Percentiles rank a stretch among this genome's conserved stretches.
phyloP scores from a whole-genome alignment of 2,113 vertebrate species.

The Hystrix brachyura region DNA sequence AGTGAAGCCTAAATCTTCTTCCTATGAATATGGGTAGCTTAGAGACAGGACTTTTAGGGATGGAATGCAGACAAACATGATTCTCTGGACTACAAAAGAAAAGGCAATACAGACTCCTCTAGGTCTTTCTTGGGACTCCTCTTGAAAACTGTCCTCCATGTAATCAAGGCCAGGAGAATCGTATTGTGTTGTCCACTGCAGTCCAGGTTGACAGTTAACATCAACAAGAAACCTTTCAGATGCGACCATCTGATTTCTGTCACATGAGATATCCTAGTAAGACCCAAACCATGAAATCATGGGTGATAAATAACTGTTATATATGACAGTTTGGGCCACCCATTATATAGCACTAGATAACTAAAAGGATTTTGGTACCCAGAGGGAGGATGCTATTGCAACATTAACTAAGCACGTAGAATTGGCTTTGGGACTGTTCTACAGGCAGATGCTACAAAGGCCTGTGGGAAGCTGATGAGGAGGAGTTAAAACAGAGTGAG shows the following conservation, averaged over 20 bases:
- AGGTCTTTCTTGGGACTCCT: not conserved
- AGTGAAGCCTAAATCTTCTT: not conserved
- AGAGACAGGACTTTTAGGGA: not conserved
- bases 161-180: not conserved
- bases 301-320: not conserved
- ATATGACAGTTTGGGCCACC: not conserved
- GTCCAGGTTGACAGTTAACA: not conserved
- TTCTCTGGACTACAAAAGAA: not conserved
- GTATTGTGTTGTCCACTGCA: not conserved
- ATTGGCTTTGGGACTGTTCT: not conserved
- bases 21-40: not conserved
- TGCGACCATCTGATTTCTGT: not conserved
- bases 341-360: not conserved
- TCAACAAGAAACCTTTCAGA: not conserved
- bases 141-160: not conserved
- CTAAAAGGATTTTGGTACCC: not conserved
- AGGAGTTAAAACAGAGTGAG: not conserved
- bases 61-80: not conserved
- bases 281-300: not conserved
- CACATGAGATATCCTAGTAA: not conserved
- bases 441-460: not conserved
- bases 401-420: not conserved
- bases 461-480: not conserved
- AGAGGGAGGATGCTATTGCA: not conserved
- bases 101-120: not conserved